phyloP scores from a whole-genome alignment of 1,140 invertebrate species.

The Gonioctena quinquepunctata region DNA sequence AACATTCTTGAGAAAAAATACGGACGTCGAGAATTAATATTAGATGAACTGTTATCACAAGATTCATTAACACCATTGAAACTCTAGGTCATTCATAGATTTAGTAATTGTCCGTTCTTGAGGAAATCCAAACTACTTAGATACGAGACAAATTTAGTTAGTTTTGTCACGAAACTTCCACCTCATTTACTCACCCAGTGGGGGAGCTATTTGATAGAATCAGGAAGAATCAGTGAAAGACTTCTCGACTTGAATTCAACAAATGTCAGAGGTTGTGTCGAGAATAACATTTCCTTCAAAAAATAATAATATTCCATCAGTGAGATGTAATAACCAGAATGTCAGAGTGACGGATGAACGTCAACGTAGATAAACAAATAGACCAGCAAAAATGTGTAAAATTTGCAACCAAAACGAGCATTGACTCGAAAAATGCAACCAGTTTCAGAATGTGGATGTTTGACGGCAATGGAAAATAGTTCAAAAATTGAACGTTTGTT shows the following conservation, averaged over 20 bases:
- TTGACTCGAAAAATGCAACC: not conserved
- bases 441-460: not conserved
- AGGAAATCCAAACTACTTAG: not conserved
- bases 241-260: too few species aligned
- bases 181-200: too few species aligned
- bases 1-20: not conserved
- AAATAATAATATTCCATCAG: too few species aligned
- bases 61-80: not conserved
- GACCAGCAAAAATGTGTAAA: not conserved
- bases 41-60: not conserved
- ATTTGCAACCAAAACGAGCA: not conserved
- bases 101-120: not conserved
- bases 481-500: not conserved
- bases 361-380: not conserved
- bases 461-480: not conserved
- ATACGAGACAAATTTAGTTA: too few species aligned
- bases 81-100: not conserved
- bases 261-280: not conserved
- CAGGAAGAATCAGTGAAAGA: too few species aligned
- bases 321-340: not conserved
- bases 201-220: too few species aligned
- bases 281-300: not conserved
- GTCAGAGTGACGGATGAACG: not conserved
- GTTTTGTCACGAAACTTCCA: too few species aligned
- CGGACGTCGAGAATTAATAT: not conserved